Base-by-base conservation (phyloP, 92 coral and sea anemone genomes). In the Isaurus tuberculatus region DNA sequence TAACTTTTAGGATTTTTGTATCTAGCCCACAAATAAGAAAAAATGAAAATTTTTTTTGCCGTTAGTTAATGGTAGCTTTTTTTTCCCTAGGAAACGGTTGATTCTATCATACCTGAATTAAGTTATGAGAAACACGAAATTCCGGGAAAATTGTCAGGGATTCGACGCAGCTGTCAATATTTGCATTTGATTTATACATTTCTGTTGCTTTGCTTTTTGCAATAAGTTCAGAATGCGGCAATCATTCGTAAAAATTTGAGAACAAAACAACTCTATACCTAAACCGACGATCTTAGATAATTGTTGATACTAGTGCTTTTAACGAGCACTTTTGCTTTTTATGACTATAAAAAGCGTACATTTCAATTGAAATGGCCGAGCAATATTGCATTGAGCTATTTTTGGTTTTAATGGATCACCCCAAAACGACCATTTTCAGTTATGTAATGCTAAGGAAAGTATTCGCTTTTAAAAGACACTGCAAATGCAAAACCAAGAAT, bases 81-180 rank as follows among this genome's bases (percentile, higher is more conserved):
- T 26, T 25, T 26, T 8, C 0, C 63, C 23, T 55, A 4, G 53
- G 19, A 46, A 46, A 46, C 53, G 53, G 14, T 9, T 15, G 11
- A 11, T 11, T 46, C 53, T 46, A 11, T 46, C 53, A 46, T 11
- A 46, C 53, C 11, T 19, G 53, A 19, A 8, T 15, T 46, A n/a
- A n/a, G n/a, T n/a, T n/a, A n/a, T n/a, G n/a, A n/a, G n/a, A n/a
- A n/a, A n/a, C n/a, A n/a, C n/a, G n/a, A n/a, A n/a, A n/a, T 13
- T 7, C 7, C 46, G 11, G 46, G 11, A 9, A 40, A 7, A 7
- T 13, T 40, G 11, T 40, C 46, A 40, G 11, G 46, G 7, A 13
- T 40, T 8, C 9, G 46, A 26, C 20, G 82, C 82, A 77, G 82
- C 82, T 77, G 82, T n/a, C 23, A 61, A 70, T 10, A 32, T 34